Conservation (phyloP, 2,113 vertebrate species). For the Agapornis roseicollis region DNA sequence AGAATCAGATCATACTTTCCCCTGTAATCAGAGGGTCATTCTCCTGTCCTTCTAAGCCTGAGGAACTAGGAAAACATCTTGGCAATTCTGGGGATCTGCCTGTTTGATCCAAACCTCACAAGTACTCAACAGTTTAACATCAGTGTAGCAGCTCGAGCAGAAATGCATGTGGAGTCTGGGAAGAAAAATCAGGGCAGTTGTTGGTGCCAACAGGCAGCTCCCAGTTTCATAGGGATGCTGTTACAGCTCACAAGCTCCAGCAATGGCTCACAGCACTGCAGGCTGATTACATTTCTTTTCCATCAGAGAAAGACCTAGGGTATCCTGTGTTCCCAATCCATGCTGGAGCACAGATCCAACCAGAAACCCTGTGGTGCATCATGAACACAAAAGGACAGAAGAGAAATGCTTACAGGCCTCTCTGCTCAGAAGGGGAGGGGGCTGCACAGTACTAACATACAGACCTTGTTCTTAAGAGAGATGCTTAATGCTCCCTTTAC, state of each 20-base stretch:
- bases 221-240: not conserved
- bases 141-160: not conserved
- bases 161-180: not conserved
- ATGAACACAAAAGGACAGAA: not conserved
- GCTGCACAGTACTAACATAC: not conserved
- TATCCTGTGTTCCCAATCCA: not conserved
- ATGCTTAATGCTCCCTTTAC: not conserved
- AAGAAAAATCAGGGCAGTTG: not conserved
- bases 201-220: conserved; percentile 20
- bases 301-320: not conserved
- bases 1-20: not conserved
- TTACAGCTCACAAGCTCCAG: not conserved
- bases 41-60: not conserved
- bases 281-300: not conserved
- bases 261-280: not conserved
- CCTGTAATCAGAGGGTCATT: not conserved
- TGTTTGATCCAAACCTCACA: not conserved
- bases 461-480: not conserved
- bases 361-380: not conserved
- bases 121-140: not conserved
- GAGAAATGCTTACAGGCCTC: not conserved
- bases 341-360: not conserved
- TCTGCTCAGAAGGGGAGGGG: not conserved
- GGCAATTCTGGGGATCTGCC: not conserved
- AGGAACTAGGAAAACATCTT: not conserved